These are phyloP conservation scores for Boleophthalmus pectinirostris DNA, from an alignment of 2,113 vertebrate genomes.

Conservation along the genomic window DNA sequence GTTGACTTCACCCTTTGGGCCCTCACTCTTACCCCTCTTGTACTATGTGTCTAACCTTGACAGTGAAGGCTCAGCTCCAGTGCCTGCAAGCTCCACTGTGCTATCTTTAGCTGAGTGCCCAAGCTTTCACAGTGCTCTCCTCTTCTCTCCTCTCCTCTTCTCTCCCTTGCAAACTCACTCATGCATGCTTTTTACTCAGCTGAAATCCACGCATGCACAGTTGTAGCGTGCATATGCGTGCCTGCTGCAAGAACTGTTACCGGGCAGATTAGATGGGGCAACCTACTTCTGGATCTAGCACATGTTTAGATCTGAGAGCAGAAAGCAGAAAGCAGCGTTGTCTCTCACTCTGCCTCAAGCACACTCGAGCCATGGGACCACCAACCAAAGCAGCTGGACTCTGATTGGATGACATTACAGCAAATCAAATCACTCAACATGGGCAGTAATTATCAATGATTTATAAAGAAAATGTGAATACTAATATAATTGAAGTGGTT, in stretches of 20 bases:
- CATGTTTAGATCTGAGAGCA: constrained; percentile 57
- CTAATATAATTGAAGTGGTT: background rate
- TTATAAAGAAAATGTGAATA: background rate
- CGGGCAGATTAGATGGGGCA: constrained; percentile 73
- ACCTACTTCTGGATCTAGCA: constrained; percentile 67
- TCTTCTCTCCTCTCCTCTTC: constrained; percentile 44
- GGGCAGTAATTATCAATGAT: background rate
- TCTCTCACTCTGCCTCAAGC: constrained; percentile 58
- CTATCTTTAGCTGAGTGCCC: constrained; percentile 78
- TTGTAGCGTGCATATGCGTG: constrained; percentile 38
- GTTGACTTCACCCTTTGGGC: constrained; percentile 15
- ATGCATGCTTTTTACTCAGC: constrained; percentile 56
- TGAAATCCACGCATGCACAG: constrained; percentile 3
- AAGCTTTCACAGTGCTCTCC: constrained; percentile 67
- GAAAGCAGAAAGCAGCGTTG: constrained; percentile 46
- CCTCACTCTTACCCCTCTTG: constrained; percentile 19
- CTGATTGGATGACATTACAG: constrained; percentile 13
- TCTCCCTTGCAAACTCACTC: constrained; percentile 67
- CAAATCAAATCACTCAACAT: constrained; percentile 4
- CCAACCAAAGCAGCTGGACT: constrained; percentile 23
- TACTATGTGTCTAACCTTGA: constrained; percentile 67
- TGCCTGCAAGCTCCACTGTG: constrained; percentile 67
- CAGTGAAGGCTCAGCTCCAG: constrained; percentile 60
- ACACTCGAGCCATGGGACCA: constrained; percentile 31
- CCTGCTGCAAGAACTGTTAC: constrained; percentile 67